Base-by-base conservation (phyloP, 2,888 invertebrate species). In the Chrysolina haemoptera region DNA sequence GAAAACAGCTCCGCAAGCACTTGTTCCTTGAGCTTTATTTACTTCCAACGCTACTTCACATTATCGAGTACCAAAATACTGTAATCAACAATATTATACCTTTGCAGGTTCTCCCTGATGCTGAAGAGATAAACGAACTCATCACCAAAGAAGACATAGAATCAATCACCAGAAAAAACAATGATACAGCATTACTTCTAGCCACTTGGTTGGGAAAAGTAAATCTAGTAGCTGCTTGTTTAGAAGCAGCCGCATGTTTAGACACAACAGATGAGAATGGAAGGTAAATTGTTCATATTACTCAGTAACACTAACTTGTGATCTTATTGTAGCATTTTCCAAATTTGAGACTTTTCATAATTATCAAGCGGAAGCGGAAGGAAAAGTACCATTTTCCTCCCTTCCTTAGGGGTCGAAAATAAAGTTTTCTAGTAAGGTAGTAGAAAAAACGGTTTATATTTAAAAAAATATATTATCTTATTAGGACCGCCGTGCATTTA, bases 401-500 rank as follows among this genome's bases (percentile, higher is more conserved):
- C n/a, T n/a, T n/a, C n/a, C n/a, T n/a, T n/a, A n/a, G n/a, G n/a
- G n/a, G n/a, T n/a, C n/a, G n/a, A n/a, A n/a, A n/a, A n/a, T n/a
- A n/a, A n/a, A n/a, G n/a, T n/a, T n/a, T n/a, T n/a, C n/a, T n/a
- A n/a, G n/a, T n/a, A n/a, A n/a, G n/a, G n/a, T n/a, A n/a, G n/a
- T n/a, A n/a, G n/a, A n/a, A n/a, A n/a, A n/a, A n/a, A n/a, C n/a
- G n/a, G n/a, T n/a, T n/a, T n/a, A n/a, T n/a, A n/a, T n/a, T n/a
- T n/a, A n/a, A n/a, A n/a, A n/a, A n/a, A n/a, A n/a, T n/a, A n/a
- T n/a, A n/a, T n/a, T n/a, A n/a, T 41, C 0, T 71, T 80, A 76
- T 82, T 50, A 91, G 93, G 78, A 92, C 93, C 0, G 90, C 93
- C 0, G 85, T 97, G 20, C 97, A 97, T 87, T 90, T 96, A 79